Conservation (phyloP, 2,113 vertebrate genomes). For the Gnathochromis pfefferi region DNA sequence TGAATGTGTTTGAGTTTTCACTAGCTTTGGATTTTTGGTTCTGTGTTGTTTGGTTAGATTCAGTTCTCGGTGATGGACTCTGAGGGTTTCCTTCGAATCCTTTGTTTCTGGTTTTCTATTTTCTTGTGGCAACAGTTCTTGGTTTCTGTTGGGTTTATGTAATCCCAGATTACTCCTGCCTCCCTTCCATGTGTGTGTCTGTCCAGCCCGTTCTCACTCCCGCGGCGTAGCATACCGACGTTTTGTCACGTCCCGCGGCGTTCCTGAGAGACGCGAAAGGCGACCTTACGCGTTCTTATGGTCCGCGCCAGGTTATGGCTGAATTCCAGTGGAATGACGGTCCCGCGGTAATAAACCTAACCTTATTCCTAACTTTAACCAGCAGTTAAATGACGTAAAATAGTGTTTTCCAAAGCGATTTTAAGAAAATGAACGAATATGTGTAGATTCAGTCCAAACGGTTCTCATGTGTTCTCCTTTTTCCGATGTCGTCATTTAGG, state of each 20-base stretch:
- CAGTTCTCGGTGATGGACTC: not conserved
- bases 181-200: not conserved
- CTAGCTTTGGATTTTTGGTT: not conserved
- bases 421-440: accelerated
- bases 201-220: not conserved
- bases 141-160: accelerated
- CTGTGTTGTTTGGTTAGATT: not conserved
- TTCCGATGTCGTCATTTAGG: accelerated
- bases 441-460: not conserved
- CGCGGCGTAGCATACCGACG: accelerated
- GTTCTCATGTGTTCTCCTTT: accelerated
- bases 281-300: not conserved
- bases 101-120: not conserved
- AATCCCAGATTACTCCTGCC: not conserved
- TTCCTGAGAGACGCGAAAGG: accelerated
- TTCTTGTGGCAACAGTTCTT: not conserved
- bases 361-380: not conserved
- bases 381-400: not conserved
- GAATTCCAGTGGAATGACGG: not conserved
- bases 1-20: not conserved
- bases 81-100: accelerated
- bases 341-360: not conserved
- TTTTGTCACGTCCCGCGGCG: accelerated
- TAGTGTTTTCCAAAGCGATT: accelerated
- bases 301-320: accelerated